phyloP scores from a whole-genome alignment of 2,888 invertebrate genomes.

The Torymus auratus region DNA sequence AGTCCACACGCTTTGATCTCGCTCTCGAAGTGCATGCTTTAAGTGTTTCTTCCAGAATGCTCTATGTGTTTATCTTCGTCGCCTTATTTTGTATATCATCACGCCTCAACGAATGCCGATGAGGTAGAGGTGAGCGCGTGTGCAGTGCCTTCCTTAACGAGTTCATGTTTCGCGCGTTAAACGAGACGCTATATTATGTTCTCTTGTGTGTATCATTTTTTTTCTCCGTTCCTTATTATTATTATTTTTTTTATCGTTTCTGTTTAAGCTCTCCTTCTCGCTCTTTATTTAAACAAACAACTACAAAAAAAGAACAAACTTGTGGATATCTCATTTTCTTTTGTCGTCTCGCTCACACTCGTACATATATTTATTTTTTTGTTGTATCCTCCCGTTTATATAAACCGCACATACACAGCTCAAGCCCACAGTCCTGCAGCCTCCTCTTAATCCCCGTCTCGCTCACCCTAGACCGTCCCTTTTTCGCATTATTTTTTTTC shows the following conservation, averaged over 20 bases:
- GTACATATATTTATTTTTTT: neutral
- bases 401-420: slow-evolving; percentile 12
- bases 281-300: slow-evolving; percentile 12
- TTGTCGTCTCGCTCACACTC: slow-evolving; percentile 39
- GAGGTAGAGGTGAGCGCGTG: slow-evolving; percentile 57
- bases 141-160: slow-evolving; percentile 63
- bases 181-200: slow-evolving; percentile 52
- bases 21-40: slow-evolving; percentile 75
- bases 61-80: slow-evolving; percentile 73
- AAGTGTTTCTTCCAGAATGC: slow-evolving; percentile 76
- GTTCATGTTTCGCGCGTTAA: slow-evolving; percentile 59
- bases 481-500: slow-evolving; percentile 44
- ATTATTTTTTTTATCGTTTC: slow-evolving; percentile 2
- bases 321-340: slow-evolving; percentile 53
- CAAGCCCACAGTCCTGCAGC: neutral
- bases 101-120: slow-evolving; percentile 62
- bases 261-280: too few species aligned
- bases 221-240: slow-evolving; percentile 30
- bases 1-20: slow-evolving; percentile 68
- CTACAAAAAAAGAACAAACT: slow-evolving; percentile 25
- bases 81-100: slow-evolving; percentile 63
- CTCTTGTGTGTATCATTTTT: slow-evolving; percentile 49
- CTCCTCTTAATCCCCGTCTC: slow-evolving; percentile 10
- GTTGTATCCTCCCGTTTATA: slow-evolving; percentile 3
- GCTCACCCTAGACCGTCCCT: slow-evolving; percentile 19